Evolutionary conservation across 2,797 vertebrate genomes (phyloP), one percentile per base, ranked within the genome.

Genomic region (Sphaeramia orbicularis): DNA sequence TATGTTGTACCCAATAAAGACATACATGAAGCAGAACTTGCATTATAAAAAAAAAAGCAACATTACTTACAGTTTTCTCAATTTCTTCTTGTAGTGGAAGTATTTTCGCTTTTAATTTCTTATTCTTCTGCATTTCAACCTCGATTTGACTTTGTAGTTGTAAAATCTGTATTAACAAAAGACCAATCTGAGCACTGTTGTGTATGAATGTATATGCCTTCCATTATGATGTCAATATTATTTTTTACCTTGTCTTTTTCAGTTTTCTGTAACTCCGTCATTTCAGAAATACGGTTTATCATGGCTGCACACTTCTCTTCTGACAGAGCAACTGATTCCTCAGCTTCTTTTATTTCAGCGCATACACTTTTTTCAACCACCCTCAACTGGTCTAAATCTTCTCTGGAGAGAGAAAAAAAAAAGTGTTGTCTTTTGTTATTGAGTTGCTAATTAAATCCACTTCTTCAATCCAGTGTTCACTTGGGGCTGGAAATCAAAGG

Each of bases 31-130:
- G 30, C 6, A 32, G 30, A 32, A 32, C 30, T 5, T 8, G 1
- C 1, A 27, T 27, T 8, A 32, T 32, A 5, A 32, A 4, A 32
- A 4, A 32, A 8, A 32, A 6, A 32, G 6, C 43, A 64, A 59
- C 10, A 50, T 37, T 70, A 91, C 91, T 93, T 89, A 94, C 91
- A 38, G 78, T 68, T 83, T 71, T 71, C 63, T 90, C 65, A 13
- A 86, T 45, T 57, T 80, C 35, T 65, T 91, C 84, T 48, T 83
- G 50, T 9, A 87, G 27, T 55, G 85, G 60, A 49, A 35, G 27
- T 57, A 74, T 49, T 40, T 71, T 44, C 8, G 74, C 57, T 24
- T 80, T 73, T 52, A 89, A 75, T 65, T 74, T 64, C 10, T 19
- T 1, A 5, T 53, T 89, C 18, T 74, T 78, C 56, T 55, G 50